Percentiles rank a stretch among this genome's conserved stretches.
Conservation (phyloP, 2,888 invertebrate species). For the Omphaloscelis lunosa region DNA sequence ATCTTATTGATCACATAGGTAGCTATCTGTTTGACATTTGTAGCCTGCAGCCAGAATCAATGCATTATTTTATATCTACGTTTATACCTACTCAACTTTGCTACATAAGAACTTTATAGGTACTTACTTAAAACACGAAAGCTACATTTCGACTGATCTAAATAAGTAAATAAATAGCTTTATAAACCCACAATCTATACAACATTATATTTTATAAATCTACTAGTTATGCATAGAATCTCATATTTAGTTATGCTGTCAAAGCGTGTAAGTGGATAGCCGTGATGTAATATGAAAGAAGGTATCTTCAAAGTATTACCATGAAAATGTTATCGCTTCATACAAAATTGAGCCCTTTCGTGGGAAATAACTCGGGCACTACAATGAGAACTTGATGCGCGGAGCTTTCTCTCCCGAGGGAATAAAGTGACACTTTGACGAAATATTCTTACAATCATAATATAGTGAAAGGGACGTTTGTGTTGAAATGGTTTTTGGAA, state of each 20-base stretch:
- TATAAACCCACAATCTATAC: conserved; percentile 14
- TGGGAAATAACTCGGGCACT: conserved; percentile 76
- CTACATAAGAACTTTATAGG: not conserved
- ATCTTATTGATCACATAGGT: not conserved
- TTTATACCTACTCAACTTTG: not conserved
- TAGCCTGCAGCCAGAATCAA: not conserved
- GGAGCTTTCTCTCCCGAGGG: conserved; percentile 67
- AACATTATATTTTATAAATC: conserved; percentile 47
- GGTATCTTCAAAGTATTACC: conserved; percentile 78
- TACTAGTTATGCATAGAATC: conserved; percentile 70
- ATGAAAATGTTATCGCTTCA: conserved; percentile 82
- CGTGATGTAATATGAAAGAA: conserved; percentile 72
- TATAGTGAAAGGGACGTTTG: conserved; percentile 29
- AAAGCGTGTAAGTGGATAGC: conserved; percentile 69
- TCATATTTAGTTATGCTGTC: conserved; percentile 67
- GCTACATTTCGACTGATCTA: not conserved
- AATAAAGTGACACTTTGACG: conserved; percentile 70
- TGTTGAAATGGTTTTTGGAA: conserved; percentile 25
- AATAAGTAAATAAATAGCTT: not conserved
- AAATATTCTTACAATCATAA: conserved; percentile 53
- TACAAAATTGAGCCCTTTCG: conserved; percentile 80
- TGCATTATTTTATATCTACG: not conserved
- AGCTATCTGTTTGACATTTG: not conserved
- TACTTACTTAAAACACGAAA: not conserved
- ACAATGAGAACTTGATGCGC: conserved; percentile 73